A percentile compares a stretch with the other conserved stretches of the same genome.
These are phyloP conservation scores for Wiebesia pumilae DNA, from an alignment of 1,140 invertebrate genomes.

Conservation along the genomic window DNA sequence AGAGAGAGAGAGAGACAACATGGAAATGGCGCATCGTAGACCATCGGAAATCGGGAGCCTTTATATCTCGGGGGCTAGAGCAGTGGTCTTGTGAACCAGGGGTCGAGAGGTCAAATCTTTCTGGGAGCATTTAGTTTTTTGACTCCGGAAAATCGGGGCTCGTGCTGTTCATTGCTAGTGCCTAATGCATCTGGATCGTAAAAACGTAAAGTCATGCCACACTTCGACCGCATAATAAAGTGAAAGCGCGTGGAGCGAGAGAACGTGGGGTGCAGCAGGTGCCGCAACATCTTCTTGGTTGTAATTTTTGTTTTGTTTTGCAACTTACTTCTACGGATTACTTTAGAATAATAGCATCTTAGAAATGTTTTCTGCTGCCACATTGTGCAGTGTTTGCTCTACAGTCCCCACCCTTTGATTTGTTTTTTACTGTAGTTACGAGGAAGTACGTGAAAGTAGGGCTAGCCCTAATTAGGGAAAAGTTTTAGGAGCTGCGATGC, in stretches of 20 bases:
- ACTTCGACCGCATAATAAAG: not conserved
- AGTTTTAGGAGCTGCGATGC: not conserved
- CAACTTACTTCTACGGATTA: no score
- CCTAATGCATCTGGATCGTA: not conserved
- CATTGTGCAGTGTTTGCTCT: no score
- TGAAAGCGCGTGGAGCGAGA: not conserved
- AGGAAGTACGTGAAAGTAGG: not conserved
- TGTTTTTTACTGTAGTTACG: not conserved
- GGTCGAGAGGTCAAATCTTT: conserved; percentile 91
- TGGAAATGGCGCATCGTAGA: not conserved
- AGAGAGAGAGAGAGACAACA: conserved; percentile 16
- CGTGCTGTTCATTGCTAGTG: not conserved
- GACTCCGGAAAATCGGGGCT: not conserved
- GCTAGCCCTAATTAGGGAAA: conserved; percentile 37
- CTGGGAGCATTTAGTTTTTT: conserved; percentile 78
- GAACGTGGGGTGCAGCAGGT: no score
- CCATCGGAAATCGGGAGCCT: conserved; percentile 69
- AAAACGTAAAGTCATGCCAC: not conserved
- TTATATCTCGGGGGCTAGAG: conserved; percentile 94
- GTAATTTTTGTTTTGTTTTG: not conserved
- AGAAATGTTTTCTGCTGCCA: no score
- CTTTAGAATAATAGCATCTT: no score
- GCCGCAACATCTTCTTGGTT: not conserved
- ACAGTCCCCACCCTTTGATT: not conserved
- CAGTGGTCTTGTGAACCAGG: conserved; percentile 96